Percentiles rank a stretch among this genome's conserved stretches.
phyloP scores from a whole-genome alignment of 1,140 invertebrate genomes.

The Wasmannia auropunctata region DNA sequence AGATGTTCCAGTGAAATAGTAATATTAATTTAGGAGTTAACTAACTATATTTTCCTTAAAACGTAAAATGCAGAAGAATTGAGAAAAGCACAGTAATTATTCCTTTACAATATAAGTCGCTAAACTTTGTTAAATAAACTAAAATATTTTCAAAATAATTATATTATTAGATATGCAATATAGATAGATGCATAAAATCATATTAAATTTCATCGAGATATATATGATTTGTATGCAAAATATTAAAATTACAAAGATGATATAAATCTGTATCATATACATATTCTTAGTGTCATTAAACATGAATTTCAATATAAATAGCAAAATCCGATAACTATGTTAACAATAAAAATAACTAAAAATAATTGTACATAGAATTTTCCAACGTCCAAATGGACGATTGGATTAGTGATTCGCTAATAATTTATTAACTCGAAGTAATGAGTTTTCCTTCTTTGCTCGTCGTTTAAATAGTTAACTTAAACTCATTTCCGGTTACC shows the following conservation, averaged over 20 bases:
- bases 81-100: background rate
- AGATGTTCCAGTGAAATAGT: background rate
- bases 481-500: slow-evolving; percentile 39
- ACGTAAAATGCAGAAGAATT: background rate
- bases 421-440: slow-evolving; percentile 41
- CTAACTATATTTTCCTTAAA: background rate
- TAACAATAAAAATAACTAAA: background rate
- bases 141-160: background rate
- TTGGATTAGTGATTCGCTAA: background rate
- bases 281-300: background rate
- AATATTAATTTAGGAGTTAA: background rate
- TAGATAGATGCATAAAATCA: slow-evolving; percentile 7
- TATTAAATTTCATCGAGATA: background rate
- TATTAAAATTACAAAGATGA: background rate
- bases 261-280: background rate
- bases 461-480: slow-evolving; percentile 47
- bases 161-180: background rate
- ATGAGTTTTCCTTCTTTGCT: background rate
- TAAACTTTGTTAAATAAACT: background rate
- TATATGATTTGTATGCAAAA: background rate
- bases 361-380: background rate
- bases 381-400: background rate
- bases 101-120: background rate
- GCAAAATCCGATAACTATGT: background rate
- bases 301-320: background rate